Conservation (phyloP, 2,797 vertebrate genomes). For the Melopsittacus undulatus region DNA sequence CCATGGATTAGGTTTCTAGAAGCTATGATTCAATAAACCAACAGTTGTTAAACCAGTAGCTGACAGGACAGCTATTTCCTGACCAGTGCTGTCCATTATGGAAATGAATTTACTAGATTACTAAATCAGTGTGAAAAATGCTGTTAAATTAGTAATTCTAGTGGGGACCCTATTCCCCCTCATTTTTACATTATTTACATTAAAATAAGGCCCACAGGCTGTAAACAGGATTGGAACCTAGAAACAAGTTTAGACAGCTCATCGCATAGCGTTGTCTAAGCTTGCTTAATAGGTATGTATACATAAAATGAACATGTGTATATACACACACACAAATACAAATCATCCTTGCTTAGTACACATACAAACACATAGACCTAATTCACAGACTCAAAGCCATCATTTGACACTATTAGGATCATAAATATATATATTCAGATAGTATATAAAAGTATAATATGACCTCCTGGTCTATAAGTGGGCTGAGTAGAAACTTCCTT, state of each 20-base stretch:
- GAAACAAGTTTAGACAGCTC: not conserved
- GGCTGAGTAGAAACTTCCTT: not conserved
- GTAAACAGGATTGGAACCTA: not conserved
- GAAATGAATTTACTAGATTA: not conserved
- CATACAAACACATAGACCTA: not conserved
- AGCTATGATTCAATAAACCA: not conserved
- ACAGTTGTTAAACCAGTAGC: not conserved
- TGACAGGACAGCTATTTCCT: not conserved
- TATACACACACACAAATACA: not conserved
- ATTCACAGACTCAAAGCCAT: not conserved
- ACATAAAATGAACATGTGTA: not conserved
- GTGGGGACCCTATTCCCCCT: not conserved
- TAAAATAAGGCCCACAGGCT: slow-evolving; percentile 3
- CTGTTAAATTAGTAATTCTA: not conserved
- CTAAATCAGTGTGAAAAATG: not conserved
- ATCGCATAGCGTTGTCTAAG: not conserved
- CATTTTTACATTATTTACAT: slow-evolving; percentile 15
- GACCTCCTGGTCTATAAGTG: not conserved
- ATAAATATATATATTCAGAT: not conserved
- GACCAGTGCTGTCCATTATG: not conserved
- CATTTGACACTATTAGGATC: not conserved
- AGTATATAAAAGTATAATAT: not conserved
- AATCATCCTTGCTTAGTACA: not conserved
- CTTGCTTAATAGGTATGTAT: not conserved
- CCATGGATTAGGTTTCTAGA: not conserved